phyloP scores from a whole-genome alignment of 2,113 vertebrate genomes.

The Hylia prasina region DNA sequence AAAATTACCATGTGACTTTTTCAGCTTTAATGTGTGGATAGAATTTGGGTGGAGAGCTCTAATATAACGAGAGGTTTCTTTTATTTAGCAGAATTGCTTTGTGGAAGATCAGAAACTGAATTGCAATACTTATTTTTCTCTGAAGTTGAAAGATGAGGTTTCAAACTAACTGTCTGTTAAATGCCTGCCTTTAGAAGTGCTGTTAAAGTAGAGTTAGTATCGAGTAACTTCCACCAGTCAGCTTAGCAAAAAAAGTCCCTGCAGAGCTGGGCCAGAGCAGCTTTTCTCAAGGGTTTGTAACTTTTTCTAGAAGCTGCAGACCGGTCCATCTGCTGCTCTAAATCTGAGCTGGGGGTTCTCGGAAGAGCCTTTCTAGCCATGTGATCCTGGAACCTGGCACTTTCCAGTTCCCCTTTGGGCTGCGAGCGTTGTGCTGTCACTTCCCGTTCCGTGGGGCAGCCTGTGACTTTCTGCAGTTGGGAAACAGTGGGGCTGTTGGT shows the following conservation, averaged over 20 bases:
- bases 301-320: neutral
- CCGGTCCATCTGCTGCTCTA: neutral
- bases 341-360: neutral
- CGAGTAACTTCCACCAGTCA: neutral
- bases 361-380: neutral
- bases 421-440: neutral
- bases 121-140: neutral
- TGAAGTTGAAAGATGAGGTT: neutral
- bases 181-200: neutral
- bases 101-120: neutral
- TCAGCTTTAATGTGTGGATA: neutral
- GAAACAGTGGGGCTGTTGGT: neutral
- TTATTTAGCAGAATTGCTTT: neutral
- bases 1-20: neutral
- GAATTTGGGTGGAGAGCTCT: neutral
- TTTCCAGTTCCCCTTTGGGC: constrained; percentile 54
- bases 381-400: neutral
- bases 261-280: neutral
- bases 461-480: neutral
- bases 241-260: neutral
- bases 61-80: neutral
- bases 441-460: neutral
- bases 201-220: neutral
- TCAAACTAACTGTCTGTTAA: neutral
- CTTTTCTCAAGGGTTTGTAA: neutral